A percentile compares a stretch with the other conserved stretches of the same genome.
Conservation (phyloP, 1,140 invertebrate species). For the Cephus cinctus region DNA sequence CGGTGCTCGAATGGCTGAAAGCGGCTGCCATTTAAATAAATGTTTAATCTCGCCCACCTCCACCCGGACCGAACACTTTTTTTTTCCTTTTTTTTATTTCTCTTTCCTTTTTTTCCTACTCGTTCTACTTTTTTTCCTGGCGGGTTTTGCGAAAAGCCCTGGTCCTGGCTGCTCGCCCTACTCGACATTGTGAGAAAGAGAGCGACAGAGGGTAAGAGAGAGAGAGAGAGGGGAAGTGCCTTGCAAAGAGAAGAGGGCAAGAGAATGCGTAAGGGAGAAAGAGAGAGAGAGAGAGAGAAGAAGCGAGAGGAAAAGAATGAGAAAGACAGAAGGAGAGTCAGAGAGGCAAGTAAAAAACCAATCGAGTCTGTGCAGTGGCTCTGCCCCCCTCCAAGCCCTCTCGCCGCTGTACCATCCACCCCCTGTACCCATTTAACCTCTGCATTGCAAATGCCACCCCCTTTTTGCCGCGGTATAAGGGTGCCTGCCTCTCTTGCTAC, state of each 20-base stretch:
- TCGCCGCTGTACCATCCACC: too few relatives aligned
- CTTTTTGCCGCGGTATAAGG: conserved; percentile 35
- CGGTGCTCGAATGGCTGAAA: conserved; percentile 17
- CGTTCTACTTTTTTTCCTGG: conserved; percentile 24
- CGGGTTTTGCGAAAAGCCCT: conserved; percentile 22
- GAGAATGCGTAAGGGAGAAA: conserved; percentile 12
- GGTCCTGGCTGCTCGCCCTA: neutral
- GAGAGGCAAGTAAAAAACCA: conserved; percentile 14
- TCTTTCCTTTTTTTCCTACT: conserved; percentile 21
- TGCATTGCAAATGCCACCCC: conserved; percentile 58
- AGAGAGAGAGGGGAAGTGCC: conserved; percentile 15
- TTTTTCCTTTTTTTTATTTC: conserved; percentile 12
- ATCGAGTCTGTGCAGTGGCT: conserved; percentile 20
- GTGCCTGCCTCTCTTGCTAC: conserved; percentile 1
- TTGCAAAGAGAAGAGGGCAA: conserved; percentile 13
- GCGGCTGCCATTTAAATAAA: conserved; percentile 54
- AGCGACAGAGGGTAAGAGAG: too few relatives aligned
- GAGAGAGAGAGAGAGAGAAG: conserved; percentile 9
- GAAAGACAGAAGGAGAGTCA: conserved; percentile 1
- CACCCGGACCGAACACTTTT: conserved; percentile 7
- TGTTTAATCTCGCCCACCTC: conserved; percentile 51
- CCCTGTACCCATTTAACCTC: conserved; percentile 54
- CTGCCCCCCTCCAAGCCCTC: neutral
- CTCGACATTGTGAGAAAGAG: too few relatives aligned
- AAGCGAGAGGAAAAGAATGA: conserved; percentile 8